Conservation (phyloP, 1,140 invertebrate genomes). For the Nasonia vitripennis region DNA sequence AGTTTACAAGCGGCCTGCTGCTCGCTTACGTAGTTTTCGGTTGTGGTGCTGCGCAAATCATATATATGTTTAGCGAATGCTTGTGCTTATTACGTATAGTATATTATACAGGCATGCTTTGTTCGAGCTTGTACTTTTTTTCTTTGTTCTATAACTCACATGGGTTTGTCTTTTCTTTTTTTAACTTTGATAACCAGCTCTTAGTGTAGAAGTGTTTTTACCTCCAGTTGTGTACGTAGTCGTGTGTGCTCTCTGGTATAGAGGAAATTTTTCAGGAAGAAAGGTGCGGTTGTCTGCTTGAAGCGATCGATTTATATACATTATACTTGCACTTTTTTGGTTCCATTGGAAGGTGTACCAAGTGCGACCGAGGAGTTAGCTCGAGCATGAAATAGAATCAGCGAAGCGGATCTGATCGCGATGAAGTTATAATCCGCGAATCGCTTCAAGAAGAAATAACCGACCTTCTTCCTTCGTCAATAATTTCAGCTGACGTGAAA, state of each 20-base stretch:
- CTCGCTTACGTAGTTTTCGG: neutral
- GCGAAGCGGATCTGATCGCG: too few relatives aligned
- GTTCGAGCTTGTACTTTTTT: slow-evolving; percentile 8
- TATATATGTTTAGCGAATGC: neutral
- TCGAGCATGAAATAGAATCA: neutral
- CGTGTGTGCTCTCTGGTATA: neutral
- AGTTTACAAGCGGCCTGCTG: neutral
- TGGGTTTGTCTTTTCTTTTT: neutral
- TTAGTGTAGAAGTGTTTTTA: neutral
- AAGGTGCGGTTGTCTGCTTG: neutral
- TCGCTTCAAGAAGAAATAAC: too few relatives aligned
- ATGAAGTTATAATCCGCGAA: too few relatives aligned
- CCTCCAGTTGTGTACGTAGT: neutral
- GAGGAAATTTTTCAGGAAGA: neutral
- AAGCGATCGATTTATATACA: neutral
- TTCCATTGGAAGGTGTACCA: neutral
- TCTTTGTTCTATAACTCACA: slow-evolving; percentile 7
- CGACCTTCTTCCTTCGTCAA: too few relatives aligned
- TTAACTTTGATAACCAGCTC: neutral
- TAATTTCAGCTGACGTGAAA: too few relatives aligned
- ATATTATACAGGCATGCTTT: slow-evolving; percentile 11
- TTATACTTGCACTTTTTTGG: neutral
- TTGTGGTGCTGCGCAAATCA: neutral
- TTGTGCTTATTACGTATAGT: too few relatives aligned
- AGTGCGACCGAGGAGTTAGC: neutral